phyloP scores from a whole-genome alignment of 1,140 invertebrate genomes.

The Augochlora pura region DNA sequence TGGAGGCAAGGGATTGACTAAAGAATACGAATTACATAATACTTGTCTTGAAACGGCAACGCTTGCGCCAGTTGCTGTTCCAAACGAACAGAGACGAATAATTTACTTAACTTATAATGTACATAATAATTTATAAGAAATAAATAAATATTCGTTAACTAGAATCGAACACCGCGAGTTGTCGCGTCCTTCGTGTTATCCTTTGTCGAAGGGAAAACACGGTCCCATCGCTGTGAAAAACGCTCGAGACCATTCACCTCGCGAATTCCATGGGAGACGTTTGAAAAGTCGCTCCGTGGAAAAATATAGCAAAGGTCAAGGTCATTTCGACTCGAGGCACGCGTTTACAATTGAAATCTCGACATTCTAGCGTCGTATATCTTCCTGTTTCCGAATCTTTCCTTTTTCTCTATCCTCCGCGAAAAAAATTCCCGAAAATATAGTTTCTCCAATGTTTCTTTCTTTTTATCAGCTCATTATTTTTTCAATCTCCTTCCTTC shows the following conservation, averaged over 20 bases:
- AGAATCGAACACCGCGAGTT: no score
- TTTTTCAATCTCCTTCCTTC: constrained; percentile 50
- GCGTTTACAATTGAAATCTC: constrained; percentile 23
- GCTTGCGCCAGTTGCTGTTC: no score
- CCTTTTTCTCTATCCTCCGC: constrained; percentile 39
- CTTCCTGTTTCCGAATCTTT: constrained; percentile 32
- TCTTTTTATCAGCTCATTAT: constrained; percentile 49
- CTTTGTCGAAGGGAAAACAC: not conserved
- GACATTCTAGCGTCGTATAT: not conserved
- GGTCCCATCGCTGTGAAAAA: not conserved
- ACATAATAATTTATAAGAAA: not conserved
- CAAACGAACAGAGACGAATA: no score
- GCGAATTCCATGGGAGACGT: not conserved
- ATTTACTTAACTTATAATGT: no score
- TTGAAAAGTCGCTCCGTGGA: constrained; percentile 28
- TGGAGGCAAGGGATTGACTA: no score
- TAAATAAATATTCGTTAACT: not conserved
- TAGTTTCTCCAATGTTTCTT: constrained; percentile 64
- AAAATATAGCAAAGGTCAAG: not conserved
- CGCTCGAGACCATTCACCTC: not conserved
- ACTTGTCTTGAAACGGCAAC: no score
- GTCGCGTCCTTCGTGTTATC: no score
- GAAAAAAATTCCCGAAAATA: constrained; percentile 69
- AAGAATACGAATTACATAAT: no score
- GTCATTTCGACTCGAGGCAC: not conserved